phyloP scores from a whole-genome alignment of 1,140 invertebrate species.

The Platorchestia sp. region DNA sequence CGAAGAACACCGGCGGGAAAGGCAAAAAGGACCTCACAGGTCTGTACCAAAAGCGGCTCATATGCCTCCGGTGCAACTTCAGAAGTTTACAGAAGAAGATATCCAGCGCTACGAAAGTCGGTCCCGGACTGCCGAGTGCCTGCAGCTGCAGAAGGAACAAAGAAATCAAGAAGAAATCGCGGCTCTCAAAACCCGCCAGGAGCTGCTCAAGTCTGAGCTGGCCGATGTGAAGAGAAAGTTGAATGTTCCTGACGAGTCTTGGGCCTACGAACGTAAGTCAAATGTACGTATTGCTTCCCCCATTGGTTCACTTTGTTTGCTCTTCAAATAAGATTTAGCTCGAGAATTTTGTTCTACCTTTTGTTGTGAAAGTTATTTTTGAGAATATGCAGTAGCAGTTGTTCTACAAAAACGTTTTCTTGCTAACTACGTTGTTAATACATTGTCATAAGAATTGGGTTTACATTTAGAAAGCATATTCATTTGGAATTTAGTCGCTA shows the following conservation, averaged over 20 bases:
- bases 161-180: conserved; percentile 68
- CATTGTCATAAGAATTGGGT: too few relatives aligned
- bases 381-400: neutral
- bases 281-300: conserved; percentile 66
- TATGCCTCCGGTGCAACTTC: conserved; percentile 60
- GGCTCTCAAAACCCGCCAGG: conserved; percentile 74
- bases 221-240: conserved; percentile 70
- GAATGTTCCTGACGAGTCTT: conserved; percentile 74
- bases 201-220: conserved; percentile 74
- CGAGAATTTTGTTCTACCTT: neutral
- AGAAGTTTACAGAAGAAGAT: conserved; percentile 65
- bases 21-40: conserved; percentile 32
- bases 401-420: too few relatives aligned
- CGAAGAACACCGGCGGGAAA: conserved; percentile 65
- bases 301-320: conserved; percentile 61
- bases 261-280: conserved; percentile 77
- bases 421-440: too few relatives aligned
- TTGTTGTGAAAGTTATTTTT: neutral
- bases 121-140: conserved; percentile 60
- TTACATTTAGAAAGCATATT: too few relatives aligned
- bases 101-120: conserved; percentile 64
- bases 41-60: neutral
- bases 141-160: conserved; percentile 70
- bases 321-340: neutral
- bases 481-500: neutral